Conservation (phyloP, 2,888 invertebrate species). For the Sisyra terminalis region DNA sequence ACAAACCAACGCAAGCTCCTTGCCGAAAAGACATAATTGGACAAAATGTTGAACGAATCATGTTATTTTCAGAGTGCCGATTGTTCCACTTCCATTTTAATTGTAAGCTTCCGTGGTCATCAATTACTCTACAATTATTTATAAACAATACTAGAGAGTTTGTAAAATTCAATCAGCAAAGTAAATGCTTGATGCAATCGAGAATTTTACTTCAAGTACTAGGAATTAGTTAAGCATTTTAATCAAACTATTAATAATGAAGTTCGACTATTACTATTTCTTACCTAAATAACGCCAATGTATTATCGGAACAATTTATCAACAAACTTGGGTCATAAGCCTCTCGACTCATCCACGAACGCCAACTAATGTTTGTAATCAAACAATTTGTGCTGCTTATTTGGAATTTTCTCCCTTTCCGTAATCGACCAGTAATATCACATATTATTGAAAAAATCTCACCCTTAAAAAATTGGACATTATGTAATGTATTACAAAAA, state of each 20-base stretch:
- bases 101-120: constrained; percentile 47
- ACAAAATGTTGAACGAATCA: constrained; percentile 64
- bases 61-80: constrained; percentile 34
- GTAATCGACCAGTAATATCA: constrained; percentile 21
- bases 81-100: constrained; percentile 49
- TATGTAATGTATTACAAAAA: too few relatives aligned
- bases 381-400: constrained; percentile 10
- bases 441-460: constrained; percentile 24
- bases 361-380: constrained; percentile 58
- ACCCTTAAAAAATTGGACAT: constrained; percentile 20
- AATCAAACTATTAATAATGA: too few relatives aligned
- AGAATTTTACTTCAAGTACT: too few relatives aligned
- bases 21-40: constrained; percentile 71
- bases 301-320: constrained; percentile 61
- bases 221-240: not conserved
- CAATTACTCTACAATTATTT: constrained; percentile 34
- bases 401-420: constrained; percentile 18
- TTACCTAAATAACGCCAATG: constrained; percentile 43
- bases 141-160: too few relatives aligned
- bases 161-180: too few relatives aligned
- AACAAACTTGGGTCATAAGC: constrained; percentile 46
- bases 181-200: too few relatives aligned
- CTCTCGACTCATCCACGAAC: constrained; percentile 70
- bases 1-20: constrained; percentile 56
- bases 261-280: too few relatives aligned